These are phyloP conservation scores for Scaptomyza reducta DNA, from an alignment of 2,888 invertebrate genomes.

Conservation along the genomic window DNA sequence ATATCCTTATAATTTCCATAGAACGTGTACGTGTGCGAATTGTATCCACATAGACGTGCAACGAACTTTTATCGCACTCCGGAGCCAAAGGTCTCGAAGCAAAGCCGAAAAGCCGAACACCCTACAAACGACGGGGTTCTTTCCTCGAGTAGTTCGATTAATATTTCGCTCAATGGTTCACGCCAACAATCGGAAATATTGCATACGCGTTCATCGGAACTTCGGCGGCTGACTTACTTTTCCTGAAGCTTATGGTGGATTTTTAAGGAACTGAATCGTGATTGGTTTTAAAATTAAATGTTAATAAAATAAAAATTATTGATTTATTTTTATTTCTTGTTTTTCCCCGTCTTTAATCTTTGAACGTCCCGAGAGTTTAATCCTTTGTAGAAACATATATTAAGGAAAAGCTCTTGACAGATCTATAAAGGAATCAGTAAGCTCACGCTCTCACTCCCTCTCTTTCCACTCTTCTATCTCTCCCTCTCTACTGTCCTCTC, in stretches of 20 bases:
- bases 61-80: conserved; percentile 33
- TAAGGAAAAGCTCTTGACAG: conserved; percentile 24
- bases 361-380: not conserved
- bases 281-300: not conserved
- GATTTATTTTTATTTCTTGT: no score
- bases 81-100: conserved; percentile 22
- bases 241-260: not conserved
- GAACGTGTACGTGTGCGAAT: conserved; percentile 14
- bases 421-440: conserved; percentile 50
- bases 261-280: not conserved
- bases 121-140: not conserved
- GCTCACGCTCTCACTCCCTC: conserved; percentile 11
- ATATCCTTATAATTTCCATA: not conserved
- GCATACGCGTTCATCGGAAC: not conserved
- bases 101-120: conserved; percentile 44
- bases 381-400: conserved; percentile 7
- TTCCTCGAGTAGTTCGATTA: not conserved
- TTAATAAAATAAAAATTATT: not conserved
- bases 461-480: not conserved
- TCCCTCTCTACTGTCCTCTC: not conserved
- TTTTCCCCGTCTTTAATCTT: not conserved
- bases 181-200: not conserved
- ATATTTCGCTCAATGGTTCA: not conserved
- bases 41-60: conserved; percentile 28
- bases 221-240: not conserved